Evolutionary conservation across 2,888 invertebrate species (phyloP).

Genomic region (Microctonus brassicae): DNA sequence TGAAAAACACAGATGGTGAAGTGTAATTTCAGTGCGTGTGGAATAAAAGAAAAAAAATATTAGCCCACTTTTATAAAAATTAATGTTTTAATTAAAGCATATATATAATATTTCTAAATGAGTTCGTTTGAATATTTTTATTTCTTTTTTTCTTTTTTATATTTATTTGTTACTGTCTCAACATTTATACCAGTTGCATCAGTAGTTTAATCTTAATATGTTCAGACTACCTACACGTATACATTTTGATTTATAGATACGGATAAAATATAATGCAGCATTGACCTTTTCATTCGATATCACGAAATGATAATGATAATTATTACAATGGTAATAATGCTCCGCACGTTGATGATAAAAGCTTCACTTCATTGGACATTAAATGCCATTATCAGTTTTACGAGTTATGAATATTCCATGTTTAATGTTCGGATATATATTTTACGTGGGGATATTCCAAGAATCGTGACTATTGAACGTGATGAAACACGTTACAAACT

Average conservation of each 20-base stretch:
- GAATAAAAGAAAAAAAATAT: neutral
- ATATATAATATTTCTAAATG: too few relatives aligned
- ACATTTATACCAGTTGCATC: neutral
- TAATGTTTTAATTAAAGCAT: too few relatives aligned
- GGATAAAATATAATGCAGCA: neutral
- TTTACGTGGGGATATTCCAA: neutral
- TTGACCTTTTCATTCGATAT: neutral
- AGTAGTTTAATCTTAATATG: neutral
- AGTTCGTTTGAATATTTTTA: neutral
- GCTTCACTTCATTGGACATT: neutral
- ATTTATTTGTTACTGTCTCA: neutral
- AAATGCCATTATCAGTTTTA: neutral
- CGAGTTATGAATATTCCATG: slow-evolving; percentile 8
- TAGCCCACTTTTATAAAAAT: neutral
- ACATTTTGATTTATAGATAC: neutral
- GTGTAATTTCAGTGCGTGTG: neutral
- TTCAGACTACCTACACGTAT: neutral
- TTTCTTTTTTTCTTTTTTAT: neutral
- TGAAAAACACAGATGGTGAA: neutral
- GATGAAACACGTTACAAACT: neutral
- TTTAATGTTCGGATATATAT: neutral
- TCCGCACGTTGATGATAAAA: neutral
- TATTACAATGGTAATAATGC: neutral
- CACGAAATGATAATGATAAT: neutral
- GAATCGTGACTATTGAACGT: slow-evolving; percentile 2